Conservation (phyloP, 1,140 invertebrate genomes). For the Gerris buenoi region DNA sequence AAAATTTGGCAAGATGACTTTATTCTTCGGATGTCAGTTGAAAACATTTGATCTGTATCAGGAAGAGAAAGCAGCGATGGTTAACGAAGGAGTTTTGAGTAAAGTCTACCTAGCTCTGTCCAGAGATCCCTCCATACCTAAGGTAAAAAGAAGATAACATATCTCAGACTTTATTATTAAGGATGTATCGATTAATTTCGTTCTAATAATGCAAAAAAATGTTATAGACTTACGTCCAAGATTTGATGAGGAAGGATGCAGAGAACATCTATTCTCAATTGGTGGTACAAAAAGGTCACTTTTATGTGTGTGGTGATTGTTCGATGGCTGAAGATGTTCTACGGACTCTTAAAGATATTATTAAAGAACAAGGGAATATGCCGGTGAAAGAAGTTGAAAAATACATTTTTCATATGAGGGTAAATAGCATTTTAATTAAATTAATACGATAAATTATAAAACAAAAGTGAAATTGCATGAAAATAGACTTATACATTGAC, state of each 20-base stretch:
- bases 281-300: slow-evolving; percentile 67
- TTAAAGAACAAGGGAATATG: slow-evolving; percentile 68
- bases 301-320: slow-evolving; percentile 93
- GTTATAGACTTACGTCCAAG: slow-evolving; percentile 88
- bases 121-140: slow-evolving; percentile 59
- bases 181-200: no score
- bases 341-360: slow-evolving; percentile 76
- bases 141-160: no score
- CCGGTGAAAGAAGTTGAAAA: slow-evolving; percentile 64
- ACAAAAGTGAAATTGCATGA: no score
- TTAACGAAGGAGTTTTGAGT: slow-evolving; percentile 55
- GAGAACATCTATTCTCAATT: slow-evolving; percentile 60
- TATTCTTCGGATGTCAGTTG: slow-evolving; percentile 84
- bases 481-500: no score
- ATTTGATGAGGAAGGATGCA: slow-evolving; percentile 63
- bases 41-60: slow-evolving; percentile 69
- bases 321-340: slow-evolving; percentile 98
- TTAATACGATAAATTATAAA: no score
- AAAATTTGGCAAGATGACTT: slow-evolving; percentile 58
- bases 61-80: slow-evolving; percentile 64
- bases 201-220: no score
- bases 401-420: slow-evolving; percentile 71
- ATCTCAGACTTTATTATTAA: no score
- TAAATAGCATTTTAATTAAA: slow-evolving; percentile 42
- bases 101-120: slow-evolving; percentile 75